A percentile compares a stretch with the other conserved stretches of the same genome.
Conservation (phyloP, 2,113 vertebrate species). For the Seriola aureovittata region DNA sequence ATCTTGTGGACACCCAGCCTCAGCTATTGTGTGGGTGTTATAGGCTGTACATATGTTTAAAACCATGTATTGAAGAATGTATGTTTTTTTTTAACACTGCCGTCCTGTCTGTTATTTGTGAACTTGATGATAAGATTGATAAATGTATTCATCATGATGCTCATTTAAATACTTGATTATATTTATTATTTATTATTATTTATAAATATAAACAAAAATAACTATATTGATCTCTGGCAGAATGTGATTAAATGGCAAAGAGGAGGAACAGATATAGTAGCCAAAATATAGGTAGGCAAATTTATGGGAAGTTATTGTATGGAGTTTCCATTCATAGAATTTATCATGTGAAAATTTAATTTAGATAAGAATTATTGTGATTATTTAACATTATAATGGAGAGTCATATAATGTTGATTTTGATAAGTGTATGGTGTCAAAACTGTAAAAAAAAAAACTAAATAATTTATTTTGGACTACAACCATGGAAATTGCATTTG, state of each 20-base stretch:
- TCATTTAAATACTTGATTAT: neutral
- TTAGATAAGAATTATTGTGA: neutral
- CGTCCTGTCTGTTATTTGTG: neutral
- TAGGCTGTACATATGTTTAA: neutral
- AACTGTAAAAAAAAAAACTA: neutral
- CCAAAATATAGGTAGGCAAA: neutral
- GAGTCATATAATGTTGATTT: neutral
- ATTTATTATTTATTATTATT: no score
- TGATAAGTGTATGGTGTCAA: neutral
- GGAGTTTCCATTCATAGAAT: neutral
- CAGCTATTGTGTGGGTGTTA: conserved; percentile 4
- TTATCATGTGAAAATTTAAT: neutral
- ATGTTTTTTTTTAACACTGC: neutral
- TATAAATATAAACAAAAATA: neutral
- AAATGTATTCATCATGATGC: neutral
- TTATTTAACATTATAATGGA: neutral
- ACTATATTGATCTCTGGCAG: neutral
- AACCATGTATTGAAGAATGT: neutral
- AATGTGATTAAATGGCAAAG: neutral
- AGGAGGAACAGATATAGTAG: neutral
- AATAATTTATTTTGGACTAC: conserved; percentile 12
- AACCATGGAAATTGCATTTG: neutral
- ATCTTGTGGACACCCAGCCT: conserved; percentile 77
- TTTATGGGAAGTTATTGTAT: neutral
- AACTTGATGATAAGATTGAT: neutral